phyloP scores from a whole-genome alignment of 2,797 vertebrate genomes.

The Setipinna tenuifilis region DNA sequence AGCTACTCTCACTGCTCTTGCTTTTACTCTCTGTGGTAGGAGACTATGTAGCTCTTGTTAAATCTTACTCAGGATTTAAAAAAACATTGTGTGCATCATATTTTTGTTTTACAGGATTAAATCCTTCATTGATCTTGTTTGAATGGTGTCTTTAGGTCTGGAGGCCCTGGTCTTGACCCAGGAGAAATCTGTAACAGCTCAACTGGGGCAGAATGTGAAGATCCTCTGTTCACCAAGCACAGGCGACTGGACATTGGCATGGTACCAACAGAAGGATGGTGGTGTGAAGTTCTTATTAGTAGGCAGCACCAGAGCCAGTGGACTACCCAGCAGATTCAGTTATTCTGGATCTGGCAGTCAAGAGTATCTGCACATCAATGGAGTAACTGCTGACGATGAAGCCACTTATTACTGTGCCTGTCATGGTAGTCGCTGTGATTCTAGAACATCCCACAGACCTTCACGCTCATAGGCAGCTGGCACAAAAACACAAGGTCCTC shows the following conservation, averaged over 20 bases:
- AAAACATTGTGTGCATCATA: background rate
- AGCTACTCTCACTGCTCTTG: background rate
- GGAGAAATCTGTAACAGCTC: background rate
- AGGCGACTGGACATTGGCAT: background rate
- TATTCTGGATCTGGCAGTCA: background rate
- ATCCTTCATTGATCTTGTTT: background rate
- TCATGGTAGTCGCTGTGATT: background rate
- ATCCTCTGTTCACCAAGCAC: background rate
- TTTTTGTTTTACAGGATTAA: background rate
- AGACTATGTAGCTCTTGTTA: no score
- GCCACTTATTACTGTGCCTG: constrained; percentile 20
- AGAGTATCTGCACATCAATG: background rate
- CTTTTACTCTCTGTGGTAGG: background rate
- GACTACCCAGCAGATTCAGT: no score
- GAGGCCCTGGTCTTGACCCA: background rate
- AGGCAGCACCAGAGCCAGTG: no score
- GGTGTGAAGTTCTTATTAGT: no score
- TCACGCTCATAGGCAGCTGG: background rate
- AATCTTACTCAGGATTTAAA: no score
- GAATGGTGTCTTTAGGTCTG: background rate
- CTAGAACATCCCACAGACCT: background rate
- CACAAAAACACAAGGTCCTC: background rate
- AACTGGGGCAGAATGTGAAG: background rate
- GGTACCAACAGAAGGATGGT: background rate
- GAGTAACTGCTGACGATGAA: constrained; percentile 11